These are phyloP conservation scores for Ciconia nigra DNA, from an alignment of 2,797 vertebrate species.

Conservation along the genomic window DNA sequence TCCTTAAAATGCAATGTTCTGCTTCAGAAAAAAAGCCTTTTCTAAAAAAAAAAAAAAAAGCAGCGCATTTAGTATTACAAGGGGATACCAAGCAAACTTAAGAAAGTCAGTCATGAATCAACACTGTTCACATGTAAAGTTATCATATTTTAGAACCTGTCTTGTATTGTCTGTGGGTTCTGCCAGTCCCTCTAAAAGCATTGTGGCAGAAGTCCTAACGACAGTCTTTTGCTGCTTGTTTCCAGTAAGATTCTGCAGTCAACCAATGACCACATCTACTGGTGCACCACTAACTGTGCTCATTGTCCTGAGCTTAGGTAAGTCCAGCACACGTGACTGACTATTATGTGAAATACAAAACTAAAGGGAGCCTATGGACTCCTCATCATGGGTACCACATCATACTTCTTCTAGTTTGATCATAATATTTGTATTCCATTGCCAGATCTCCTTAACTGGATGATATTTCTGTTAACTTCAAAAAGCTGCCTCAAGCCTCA, in stretches of 20 bases:
- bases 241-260: background rate
- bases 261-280: background rate
- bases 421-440: background rate
- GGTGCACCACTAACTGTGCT: background rate
- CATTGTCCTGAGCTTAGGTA: background rate
- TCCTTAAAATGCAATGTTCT: background rate
- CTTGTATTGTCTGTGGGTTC: background rate
- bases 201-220: background rate
- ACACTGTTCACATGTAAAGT: background rate
- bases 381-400: background rate
- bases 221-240: background rate
- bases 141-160: accelerated
- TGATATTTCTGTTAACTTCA: background rate
- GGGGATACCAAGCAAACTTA: accelerated
- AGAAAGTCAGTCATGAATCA: background rate
- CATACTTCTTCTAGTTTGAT: background rate
- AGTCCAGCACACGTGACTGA: accelerated
- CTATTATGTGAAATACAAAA: background rate
- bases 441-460: background rate
- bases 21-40: background rate
- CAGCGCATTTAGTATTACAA: background rate
- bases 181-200: background rate
- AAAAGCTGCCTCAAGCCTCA: background rate
- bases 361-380: background rate
- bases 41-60: accelerated